Evolutionary conservation across 2,888 invertebrate species (phyloP).

Genomic region (Lasius platythorax): DNA sequence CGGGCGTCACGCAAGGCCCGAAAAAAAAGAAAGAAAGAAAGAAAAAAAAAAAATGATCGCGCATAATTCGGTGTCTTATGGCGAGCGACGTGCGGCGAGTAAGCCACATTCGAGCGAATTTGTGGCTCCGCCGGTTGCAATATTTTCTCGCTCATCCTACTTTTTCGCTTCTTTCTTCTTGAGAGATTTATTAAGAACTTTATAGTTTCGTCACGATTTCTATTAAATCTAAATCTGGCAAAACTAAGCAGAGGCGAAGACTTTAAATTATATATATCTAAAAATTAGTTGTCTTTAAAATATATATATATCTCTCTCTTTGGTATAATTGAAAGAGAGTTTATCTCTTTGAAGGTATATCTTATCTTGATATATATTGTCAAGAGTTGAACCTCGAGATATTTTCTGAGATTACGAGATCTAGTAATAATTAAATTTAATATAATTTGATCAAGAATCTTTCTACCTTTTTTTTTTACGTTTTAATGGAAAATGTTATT

Average conservation of each 20-base stretch:
- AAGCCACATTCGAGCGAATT: slow-evolving; percentile 6
- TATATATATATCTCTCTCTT: too few species aligned
- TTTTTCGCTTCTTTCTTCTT: not conserved
- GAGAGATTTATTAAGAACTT: not conserved
- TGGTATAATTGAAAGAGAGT: too few species aligned
- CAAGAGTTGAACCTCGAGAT: not conserved
- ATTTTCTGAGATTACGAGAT: not conserved
- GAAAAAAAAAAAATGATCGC: slow-evolving; percentile 17
- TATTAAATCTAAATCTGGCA: not conserved
- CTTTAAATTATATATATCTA: not conserved
- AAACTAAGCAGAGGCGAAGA: not conserved
- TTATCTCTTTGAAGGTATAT: too few species aligned
- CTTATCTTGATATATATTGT: not conserved
- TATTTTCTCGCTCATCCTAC: not conserved
- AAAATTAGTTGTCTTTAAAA: too few species aligned
- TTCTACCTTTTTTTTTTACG: not conserved
- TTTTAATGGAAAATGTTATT: not conserved
- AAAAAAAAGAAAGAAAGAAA: not conserved
- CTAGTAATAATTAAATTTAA: not conserved
- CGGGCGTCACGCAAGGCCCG: slow-evolving; percentile 32
- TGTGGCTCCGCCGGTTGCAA: slow-evolving; percentile 3
- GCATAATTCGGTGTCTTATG: slow-evolving; percentile 33
- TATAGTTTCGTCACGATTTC: not conserved
- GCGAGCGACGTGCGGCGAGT: slow-evolving; percentile 21
- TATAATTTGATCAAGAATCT: not conserved